phyloP scores from a whole-genome alignment of 2,113 vertebrate genomes.

The Phaethon lepturus region DNA sequence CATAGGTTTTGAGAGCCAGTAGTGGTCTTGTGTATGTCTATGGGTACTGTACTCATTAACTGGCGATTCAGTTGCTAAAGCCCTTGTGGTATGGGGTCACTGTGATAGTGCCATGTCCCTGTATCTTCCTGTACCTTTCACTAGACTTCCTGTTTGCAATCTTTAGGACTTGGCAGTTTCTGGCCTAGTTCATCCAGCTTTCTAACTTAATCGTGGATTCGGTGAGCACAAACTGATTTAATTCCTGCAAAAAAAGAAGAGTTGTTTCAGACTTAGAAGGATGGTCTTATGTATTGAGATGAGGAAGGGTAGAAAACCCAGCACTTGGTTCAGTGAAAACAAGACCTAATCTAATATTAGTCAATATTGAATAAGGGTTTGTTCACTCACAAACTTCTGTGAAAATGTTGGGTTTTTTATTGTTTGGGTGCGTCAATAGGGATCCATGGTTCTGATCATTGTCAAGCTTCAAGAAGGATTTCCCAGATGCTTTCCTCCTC shows the following conservation, averaged over 20 bases:
- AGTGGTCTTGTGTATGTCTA: background rate
- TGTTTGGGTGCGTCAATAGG: background rate
- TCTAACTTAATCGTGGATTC: background rate
- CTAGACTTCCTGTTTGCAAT: background rate
- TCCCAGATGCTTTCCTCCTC: background rate
- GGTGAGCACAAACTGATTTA: background rate
- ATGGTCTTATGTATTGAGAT: background rate
- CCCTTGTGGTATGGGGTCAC: background rate
- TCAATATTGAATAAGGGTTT: background rate
- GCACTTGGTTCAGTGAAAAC: background rate
- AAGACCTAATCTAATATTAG: background rate
- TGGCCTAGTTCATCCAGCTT: background rate
- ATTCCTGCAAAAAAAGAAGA: background rate
- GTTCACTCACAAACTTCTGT: background rate
- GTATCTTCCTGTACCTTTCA: background rate
- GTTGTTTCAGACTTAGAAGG: background rate
- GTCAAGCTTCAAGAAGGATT: background rate
- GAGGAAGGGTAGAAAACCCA: background rate
- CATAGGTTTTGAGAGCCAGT: background rate
- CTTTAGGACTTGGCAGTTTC: background rate
- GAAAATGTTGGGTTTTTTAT: fast-evolving
- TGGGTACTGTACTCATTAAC: background rate
- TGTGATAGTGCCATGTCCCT: background rate
- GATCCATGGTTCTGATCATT: background rate
- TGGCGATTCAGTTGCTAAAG: background rate